phyloP scores from a whole-genome alignment of 2,797 vertebrate species.

The Falco peregrinus region DNA sequence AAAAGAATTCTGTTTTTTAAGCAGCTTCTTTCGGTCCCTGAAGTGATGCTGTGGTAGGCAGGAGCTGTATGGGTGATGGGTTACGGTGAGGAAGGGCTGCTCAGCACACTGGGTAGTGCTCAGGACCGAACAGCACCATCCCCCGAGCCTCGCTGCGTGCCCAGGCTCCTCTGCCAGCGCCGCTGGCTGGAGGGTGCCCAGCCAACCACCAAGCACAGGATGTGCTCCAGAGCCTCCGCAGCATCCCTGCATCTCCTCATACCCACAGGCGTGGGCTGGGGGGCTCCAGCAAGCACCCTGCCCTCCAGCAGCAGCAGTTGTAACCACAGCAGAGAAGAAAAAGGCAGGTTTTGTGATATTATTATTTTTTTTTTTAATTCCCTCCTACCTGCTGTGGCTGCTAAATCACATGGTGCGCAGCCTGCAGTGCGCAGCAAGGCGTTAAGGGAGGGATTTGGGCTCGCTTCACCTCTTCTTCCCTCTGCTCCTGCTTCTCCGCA shows the following conservation, averaged over 20 bases:
- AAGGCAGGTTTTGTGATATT: not conserved
- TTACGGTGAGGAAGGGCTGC: not conserved
- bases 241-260: accelerated
- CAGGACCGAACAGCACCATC: accelerated
- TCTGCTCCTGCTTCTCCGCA: not conserved
- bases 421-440: accelerated
- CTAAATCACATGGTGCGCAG: not conserved
- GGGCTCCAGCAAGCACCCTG: not conserved
- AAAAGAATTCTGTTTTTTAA: not conserved
- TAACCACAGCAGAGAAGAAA: not conserved
- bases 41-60: accelerated
- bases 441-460: not conserved
- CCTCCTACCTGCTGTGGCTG: accelerated
- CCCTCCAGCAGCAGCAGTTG: not conserved
- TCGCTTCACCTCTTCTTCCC: not conserved
- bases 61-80: accelerated
- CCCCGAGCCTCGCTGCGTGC: not conserved
- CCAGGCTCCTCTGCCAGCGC: not conserved
- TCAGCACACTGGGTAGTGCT: not conserved
- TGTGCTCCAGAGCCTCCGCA: not conserved
- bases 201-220: not conserved
- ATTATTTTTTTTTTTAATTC: too few species aligned
- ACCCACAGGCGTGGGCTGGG: accelerated
- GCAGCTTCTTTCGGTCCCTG: not conserved
- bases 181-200: not conserved